Evolutionary conservation across 2,797 vertebrate species (phyloP).

Genomic region (Oryzias sinensis): DNA sequence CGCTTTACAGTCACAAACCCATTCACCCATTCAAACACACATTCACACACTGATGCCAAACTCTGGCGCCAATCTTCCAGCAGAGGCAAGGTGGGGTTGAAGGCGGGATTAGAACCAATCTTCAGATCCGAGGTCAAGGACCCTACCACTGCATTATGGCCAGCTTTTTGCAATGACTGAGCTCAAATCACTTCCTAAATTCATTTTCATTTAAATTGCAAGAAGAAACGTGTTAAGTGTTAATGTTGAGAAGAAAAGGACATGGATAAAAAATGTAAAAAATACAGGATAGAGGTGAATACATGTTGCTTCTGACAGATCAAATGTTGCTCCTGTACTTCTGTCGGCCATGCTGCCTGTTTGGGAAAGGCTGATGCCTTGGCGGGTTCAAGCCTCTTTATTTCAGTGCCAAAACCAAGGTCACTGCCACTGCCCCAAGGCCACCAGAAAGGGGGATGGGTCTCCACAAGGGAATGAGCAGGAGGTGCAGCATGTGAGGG

Average conservation of each 20-base stretch:
- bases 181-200: slow-evolving; percentile 18
- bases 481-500: slow-evolving; percentile 64
- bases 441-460: slow-evolving; percentile 70
- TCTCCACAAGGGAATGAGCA: slow-evolving; percentile 70
- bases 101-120: no score
- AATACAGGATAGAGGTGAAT: slow-evolving; percentile 58
- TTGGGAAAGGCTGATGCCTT: slow-evolving; percentile 45
- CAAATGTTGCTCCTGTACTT: slow-evolving; percentile 47
- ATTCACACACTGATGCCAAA: no score
- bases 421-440: slow-evolving; percentile 82
- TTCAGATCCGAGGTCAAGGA: no score
- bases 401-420: slow-evolving; percentile 82
- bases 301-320: slow-evolving; percentile 32
- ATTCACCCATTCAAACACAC: no score
- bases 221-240: neutral
- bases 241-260: slow-evolving; percentile 6
- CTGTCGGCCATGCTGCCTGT: slow-evolving; percentile 41
- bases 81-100: no score
- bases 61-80: no score
- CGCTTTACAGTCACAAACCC: no score
- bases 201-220: slow-evolving; percentile 1
- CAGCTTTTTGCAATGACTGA: neutral
- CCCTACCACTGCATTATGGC: no score
- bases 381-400: slow-evolving; percentile 62
- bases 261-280: slow-evolving; percentile 37